Evolutionary conservation across 2,797 vertebrate genomes (phyloP).

Genomic region (Xenops minutus): DNA sequence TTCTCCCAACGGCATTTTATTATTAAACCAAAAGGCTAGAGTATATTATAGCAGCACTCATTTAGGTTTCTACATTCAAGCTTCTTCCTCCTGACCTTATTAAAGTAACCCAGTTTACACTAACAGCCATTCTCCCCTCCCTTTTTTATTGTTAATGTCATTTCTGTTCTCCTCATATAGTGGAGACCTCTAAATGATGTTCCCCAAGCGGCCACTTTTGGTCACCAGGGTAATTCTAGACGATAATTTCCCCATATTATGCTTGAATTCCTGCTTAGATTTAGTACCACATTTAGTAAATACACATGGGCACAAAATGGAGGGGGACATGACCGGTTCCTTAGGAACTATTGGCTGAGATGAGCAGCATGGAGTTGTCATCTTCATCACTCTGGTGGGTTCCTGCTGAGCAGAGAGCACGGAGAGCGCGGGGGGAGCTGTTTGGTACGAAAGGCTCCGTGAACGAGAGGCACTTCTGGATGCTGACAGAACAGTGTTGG

Average conservation of each 20-base stretch:
- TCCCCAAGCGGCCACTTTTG: slow-evolving; percentile 47
- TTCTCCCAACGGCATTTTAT: slow-evolving; percentile 55
- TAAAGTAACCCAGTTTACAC: slow-evolving; percentile 60
- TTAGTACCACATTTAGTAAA: slow-evolving; percentile 45
- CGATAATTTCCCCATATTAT: slow-evolving; percentile 50
- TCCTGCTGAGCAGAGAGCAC: slow-evolving; percentile 73
- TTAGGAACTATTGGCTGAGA: slow-evolving; percentile 73
- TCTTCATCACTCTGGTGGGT: slow-evolving; percentile 77
- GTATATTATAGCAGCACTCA: slow-evolving; percentile 35
- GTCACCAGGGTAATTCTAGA: slow-evolving; percentile 59
- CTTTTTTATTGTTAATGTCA: slow-evolving; percentile 57
- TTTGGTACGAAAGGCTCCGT: slow-evolving; percentile 73
- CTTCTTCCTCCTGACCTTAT: slow-evolving; percentile 54
- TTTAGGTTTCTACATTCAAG: slow-evolving; percentile 19
- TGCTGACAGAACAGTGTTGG: slow-evolving; percentile 76
- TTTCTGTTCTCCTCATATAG: slow-evolving; percentile 24
- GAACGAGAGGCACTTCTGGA: slow-evolving; percentile 70
- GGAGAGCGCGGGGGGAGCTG: slow-evolving; percentile 66
- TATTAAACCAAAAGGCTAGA: slow-evolving; percentile 38
- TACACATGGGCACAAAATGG: neutral
- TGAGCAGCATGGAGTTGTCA: slow-evolving; percentile 76
- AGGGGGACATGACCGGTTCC: neutral
- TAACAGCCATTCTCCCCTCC: slow-evolving; percentile 39
- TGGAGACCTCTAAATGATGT: slow-evolving; percentile 53
- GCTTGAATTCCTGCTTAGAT: slow-evolving; percentile 40